Percentiles rank a stretch among this genome's conserved stretches.
phyloP scores from a whole-genome alignment of 2,888 invertebrate species.

The Eristalis arbustorum region DNA sequence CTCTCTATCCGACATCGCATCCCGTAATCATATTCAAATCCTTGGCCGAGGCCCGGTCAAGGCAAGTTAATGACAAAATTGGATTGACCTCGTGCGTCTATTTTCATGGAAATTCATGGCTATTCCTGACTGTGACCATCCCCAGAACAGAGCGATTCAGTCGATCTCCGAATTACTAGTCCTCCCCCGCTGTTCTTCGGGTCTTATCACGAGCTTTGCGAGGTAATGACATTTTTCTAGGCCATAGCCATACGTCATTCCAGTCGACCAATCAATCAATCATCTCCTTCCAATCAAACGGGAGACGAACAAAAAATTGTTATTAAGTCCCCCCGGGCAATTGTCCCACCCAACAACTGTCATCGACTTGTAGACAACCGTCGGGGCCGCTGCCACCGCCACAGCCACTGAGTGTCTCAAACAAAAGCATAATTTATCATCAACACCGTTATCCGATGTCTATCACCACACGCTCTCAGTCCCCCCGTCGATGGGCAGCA shows the following conservation, averaged over 20 bases:
- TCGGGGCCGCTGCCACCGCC: not conserved
- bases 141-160: not conserved
- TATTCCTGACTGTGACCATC: not conserved
- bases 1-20: not conserved
- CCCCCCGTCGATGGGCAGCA: not conserved
- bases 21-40: not conserved
- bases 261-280: slow-evolving; percentile 31
- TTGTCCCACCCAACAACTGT: not conserved
- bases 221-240: not conserved
- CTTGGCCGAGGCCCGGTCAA: not conserved
- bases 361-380: slow-evolving; percentile 16
- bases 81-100: not conserved
- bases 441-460: slow-evolving; percentile 24
- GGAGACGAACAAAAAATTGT: not conserved
- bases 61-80: not conserved
- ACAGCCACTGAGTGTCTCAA: not conserved
- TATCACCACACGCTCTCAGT: not conserved
- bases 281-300: slow-evolving; percentile 24
- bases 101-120: not conserved
- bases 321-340: not conserved
- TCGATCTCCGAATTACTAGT: not conserved
- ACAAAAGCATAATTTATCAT: slow-evolving; percentile 42
- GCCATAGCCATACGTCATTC: slow-evolving; percentile 9
- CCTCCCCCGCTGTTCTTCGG: not conserved
- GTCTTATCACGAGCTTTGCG: not conserved